A percentile compares a stretch with the other conserved stretches of the same genome.
Conservation (phyloP, 37 sponge, comb jelly and placozoan species). For the Dysidea cf. avara region DNA sequence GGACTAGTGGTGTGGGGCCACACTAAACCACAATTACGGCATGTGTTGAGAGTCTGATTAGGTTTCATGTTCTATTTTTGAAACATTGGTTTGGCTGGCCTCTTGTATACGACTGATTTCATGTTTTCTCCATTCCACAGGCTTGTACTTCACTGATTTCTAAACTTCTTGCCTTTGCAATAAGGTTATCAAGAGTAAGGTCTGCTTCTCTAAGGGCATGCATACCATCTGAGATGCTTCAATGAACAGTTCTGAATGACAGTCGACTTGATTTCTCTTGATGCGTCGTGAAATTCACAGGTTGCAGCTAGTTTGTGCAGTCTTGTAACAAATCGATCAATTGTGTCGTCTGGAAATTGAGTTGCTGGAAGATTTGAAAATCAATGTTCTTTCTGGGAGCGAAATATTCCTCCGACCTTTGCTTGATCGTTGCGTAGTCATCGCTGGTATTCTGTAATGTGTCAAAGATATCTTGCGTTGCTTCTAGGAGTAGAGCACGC, state of each 20-base stretch:
- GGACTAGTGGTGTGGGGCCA: no score
- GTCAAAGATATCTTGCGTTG: conserved; percentile 21
- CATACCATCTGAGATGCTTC: conserved; percentile 31
- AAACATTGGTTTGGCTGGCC: no score
- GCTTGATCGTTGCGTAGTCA: conserved; percentile 30
- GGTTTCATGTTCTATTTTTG: no score
- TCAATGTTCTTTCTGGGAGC: conserved; percentile 37
- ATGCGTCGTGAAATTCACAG: conserved; percentile 29
- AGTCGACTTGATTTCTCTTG: conserved; percentile 29
- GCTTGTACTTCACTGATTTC: conserved; percentile 56
- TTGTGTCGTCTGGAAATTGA: conserved; percentile 22
- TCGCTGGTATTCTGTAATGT: conserved; percentile 29
- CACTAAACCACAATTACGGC: no score
- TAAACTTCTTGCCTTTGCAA: conserved; percentile 30
- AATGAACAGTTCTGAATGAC: conserved; percentile 41
- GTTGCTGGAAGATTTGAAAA: conserved; percentile 41
- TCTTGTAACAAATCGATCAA: conserved; percentile 41
- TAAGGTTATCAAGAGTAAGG: conserved; percentile 25
- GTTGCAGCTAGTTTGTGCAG: conserved; percentile 23
- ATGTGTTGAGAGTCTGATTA: no score
- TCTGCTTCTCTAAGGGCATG: conserved; percentile 16
- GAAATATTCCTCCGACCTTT: conserved; percentile 34
- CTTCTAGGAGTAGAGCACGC: neutral
- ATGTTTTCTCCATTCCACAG: no score
- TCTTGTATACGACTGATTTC: no score